Conservation (phyloP, 2,113 vertebrate species). For the Taxidea taxus region DNA sequence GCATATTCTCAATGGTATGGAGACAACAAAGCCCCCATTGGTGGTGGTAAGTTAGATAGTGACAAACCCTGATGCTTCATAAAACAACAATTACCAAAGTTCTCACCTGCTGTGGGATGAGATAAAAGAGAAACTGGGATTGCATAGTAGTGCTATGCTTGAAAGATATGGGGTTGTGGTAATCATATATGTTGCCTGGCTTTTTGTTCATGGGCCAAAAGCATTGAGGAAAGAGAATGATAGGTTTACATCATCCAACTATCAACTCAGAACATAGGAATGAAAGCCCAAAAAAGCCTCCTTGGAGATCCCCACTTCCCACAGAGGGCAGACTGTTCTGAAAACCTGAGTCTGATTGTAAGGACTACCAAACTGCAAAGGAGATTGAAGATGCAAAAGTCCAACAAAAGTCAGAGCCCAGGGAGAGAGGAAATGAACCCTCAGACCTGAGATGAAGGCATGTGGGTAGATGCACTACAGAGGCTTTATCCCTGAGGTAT, state of each 20-base stretch:
- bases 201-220: background rate
- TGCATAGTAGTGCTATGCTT: background rate
- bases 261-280: background rate
- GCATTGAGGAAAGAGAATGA: background rate
- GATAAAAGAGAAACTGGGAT: background rate
- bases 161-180: background rate
- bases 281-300: background rate
- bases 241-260: background rate
- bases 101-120: background rate
- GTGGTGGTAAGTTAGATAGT: background rate
- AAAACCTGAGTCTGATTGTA: background rate
- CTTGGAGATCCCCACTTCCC: background rate
- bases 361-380: background rate
- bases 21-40: background rate
- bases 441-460: background rate
- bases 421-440: background rate
- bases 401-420: background rate
- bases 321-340: background rate
- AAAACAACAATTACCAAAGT: background rate
- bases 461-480: background rate
- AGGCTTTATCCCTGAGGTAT: background rate
- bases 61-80: background rate
- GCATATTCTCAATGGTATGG: background rate
- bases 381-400: background rate
- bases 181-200: background rate